Evolutionary conservation across 2,797 vertebrate genomes (phyloP).

Genomic region (Alca torda): DNA sequence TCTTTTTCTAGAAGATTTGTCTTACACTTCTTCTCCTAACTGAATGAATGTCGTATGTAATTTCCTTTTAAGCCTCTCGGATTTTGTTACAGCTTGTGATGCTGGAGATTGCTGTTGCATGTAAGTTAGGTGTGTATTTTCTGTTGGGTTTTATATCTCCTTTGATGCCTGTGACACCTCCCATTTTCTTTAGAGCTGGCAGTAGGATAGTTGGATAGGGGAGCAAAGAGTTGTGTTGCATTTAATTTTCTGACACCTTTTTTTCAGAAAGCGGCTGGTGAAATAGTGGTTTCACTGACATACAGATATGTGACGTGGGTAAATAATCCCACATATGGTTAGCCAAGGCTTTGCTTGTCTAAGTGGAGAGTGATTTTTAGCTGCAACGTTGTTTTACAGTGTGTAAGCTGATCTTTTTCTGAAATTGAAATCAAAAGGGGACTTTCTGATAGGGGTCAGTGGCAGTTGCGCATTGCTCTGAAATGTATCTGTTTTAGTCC

Average conservation of each 20-base stretch:
- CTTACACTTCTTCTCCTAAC: background rate
- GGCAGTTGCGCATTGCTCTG: background rate
- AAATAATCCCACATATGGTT: conserved; percentile 19
- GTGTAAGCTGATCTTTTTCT: conserved; percentile 15
- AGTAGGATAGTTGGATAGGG: background rate
- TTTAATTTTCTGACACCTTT: background rate
- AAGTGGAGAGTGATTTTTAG: background rate
- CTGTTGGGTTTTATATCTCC: background rate
- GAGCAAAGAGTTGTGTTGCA: background rate
- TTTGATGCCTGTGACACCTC: background rate
- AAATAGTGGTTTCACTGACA: background rate
- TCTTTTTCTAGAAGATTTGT: background rate
- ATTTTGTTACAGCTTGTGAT: background rate
- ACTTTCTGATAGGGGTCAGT: conserved; percentile 15
- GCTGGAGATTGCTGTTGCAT: background rate
- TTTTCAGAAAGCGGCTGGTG: background rate
- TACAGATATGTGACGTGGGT: background rate
- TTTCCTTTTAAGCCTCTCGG: background rate
- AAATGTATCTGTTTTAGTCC: background rate
- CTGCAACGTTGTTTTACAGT: background rate
- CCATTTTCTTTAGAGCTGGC: background rate
- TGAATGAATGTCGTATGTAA: background rate
- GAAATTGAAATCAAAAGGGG: conserved; percentile 21
- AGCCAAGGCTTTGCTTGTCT: background rate
- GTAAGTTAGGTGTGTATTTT: background rate